Conservation (phyloP, 2,797 vertebrate species). For the Gallinago stenura region DNA sequence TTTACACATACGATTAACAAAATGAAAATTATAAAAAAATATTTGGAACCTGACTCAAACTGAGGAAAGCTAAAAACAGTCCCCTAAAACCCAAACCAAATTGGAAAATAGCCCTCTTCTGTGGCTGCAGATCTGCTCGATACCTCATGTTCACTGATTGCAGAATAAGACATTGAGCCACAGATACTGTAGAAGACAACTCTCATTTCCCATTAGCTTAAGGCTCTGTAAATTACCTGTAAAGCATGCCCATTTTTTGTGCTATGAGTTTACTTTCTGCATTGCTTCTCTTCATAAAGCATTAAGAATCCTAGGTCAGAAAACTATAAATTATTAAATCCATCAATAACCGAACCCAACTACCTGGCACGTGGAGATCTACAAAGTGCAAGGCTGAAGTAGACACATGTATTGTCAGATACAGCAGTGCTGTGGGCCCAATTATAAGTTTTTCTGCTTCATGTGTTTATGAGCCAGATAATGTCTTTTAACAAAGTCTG, state of each 20-base stretch:
- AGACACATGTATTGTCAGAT: not conserved
- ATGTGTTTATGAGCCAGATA: not conserved
- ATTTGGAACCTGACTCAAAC: not conserved
- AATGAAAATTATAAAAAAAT: not conserved
- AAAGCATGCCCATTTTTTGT: not conserved
- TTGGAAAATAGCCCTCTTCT: not conserved
- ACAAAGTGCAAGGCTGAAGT: not conserved
- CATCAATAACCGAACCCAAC: not conserved
- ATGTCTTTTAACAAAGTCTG: not conserved
- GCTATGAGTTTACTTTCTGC: not conserved
- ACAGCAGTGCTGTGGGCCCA: not conserved
- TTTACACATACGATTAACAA: conserved; percentile 11
- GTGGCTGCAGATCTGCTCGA: not conserved
- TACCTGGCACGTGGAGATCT: not conserved
- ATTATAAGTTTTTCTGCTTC: not conserved
- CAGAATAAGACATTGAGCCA: not conserved
- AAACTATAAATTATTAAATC: not conserved
- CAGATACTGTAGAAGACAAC: not conserved
- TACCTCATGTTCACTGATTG: not conserved
- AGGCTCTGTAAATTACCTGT: not conserved
- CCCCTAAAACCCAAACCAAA: not conserved
- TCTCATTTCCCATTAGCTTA: not conserved
- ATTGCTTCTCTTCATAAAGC: not conserved
- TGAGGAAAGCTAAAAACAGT: not conserved
- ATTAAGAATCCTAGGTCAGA: not conserved